A percentile compares a stretch with the other conserved stretches of the same genome.
phyloP scores from a whole-genome alignment of 2,888 invertebrate species.

The Rotaria sp. region DNA sequence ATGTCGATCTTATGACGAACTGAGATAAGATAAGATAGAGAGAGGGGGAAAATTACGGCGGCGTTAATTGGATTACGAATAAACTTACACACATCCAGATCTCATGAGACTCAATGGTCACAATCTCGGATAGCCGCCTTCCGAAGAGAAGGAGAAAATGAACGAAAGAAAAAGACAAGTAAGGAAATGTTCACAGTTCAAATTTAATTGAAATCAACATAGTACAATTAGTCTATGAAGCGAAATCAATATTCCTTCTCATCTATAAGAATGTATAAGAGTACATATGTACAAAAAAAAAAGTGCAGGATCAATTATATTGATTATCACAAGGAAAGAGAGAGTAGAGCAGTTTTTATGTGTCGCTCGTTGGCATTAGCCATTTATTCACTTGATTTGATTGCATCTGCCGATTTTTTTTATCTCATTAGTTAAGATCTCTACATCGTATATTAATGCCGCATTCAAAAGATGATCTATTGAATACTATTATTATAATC shows the following conservation, averaged over 20 bases:
- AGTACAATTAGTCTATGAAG: background rate
- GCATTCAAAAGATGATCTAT: background rate
- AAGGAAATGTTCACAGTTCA: background rate
- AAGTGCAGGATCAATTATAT: background rate
- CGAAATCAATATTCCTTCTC: background rate
- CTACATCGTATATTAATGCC: background rate
- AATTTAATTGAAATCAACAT: conserved; percentile 1
- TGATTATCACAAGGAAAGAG: background rate
- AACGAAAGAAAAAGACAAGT: background rate
- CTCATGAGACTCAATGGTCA: background rate
- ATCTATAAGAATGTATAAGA: background rate
- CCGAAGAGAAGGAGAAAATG: background rate
- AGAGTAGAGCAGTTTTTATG: background rate
- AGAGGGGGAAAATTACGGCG: background rate
- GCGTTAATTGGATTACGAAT: background rate
- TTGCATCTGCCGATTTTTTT: conserved; percentile 5
- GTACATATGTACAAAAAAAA: background rate
- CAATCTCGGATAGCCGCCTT: conserved; percentile 16
- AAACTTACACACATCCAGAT: background rate
- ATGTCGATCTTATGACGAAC: background rate
- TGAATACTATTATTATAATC: background rate
- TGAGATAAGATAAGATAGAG: background rate
- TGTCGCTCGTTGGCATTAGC: background rate
- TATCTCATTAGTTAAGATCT: background rate
- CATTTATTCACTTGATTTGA: conserved; percentile 8